A percentile compares a stretch with the other conserved stretches of the same genome.
Conservation (phyloP, 2,797 vertebrate genomes). For the Oryzias sinensis region DNA sequence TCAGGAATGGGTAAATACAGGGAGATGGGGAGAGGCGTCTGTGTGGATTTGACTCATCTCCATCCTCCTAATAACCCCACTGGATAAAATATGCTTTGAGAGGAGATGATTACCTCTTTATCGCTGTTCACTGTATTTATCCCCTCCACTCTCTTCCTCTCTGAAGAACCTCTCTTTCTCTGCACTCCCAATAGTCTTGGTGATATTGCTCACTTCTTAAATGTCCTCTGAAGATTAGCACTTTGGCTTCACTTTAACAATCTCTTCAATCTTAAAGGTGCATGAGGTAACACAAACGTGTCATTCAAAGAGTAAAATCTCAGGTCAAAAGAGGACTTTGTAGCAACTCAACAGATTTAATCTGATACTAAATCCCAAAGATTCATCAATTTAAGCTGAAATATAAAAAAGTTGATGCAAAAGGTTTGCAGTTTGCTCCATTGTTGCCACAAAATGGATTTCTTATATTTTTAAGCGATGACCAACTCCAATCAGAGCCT, state of each 20-base stretch:
- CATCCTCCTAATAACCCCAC: slow-evolving; percentile 64
- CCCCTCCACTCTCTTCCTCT: slow-evolving; percentile 37
- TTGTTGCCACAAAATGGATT: too few species aligned
- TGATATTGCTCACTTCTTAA: slow-evolving; percentile 46
- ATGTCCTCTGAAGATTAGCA: slow-evolving; percentile 61
- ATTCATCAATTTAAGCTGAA: too few species aligned
- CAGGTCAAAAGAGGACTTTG: background rate
- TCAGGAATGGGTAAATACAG: slow-evolving; percentile 40
- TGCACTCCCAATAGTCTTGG: slow-evolving; percentile 52
- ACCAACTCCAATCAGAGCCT: too few species aligned
- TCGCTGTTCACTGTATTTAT: slow-evolving; percentile 65
- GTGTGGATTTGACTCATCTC: slow-evolving; percentile 57
- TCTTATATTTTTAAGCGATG: too few species aligned
- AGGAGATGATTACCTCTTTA: slow-evolving; percentile 70
- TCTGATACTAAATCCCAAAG: too few species aligned
- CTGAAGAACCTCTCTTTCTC: slow-evolving; percentile 26
- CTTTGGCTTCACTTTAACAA: slow-evolving; percentile 48
- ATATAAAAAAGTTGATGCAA: too few species aligned
- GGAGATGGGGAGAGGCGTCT: slow-evolving; percentile 30
- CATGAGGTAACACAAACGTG: slow-evolving; percentile 34
- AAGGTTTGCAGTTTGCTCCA: too few species aligned
- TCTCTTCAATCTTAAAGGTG: slow-evolving; percentile 43
- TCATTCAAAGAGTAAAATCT: background rate
- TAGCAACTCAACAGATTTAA: background rate
- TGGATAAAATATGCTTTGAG: slow-evolving; percentile 68